Base-by-base conservation (phyloP, 1,140 invertebrate genomes). In the Maniola jurtina region DNA sequence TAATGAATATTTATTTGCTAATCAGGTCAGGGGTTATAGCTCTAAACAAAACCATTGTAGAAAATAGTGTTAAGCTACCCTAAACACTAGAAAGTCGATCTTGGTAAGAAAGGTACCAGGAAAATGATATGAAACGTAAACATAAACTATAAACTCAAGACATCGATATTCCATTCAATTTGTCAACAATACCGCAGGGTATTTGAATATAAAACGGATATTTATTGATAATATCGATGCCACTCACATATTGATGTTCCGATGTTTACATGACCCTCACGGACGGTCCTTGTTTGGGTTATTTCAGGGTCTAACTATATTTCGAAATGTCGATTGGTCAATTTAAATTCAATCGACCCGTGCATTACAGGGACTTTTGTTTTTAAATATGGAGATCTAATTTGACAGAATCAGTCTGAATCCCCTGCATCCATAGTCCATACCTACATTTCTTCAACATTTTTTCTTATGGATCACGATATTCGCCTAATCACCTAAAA, bases 201-300 rank as follows among this genome's bases (percentile, higher is more conserved):
- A 54, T 61, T 56, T 61, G 59, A 56, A 61, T 67, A 67, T 48
- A 57, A 61, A 61, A 33, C 45, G 52, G 45, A 54, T 56, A 61
- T 52, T 67, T 56, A 61, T 50, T 40, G 14, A 56, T 61, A 40
- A 61, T 50, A 34, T 61, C 25, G 65, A 61, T 61, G 34, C 65
- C 14, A 34, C 33, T 57, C 34, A 67, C 59, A 67, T 57, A 67
- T 67, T 57, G 35, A 61, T 67, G 59, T 45, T 34, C 33, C n/a
- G 42, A 61, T 13, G 57, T 67, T 67, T 67, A 67, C 59, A 61
- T 61, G 40, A 61, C 34, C 50, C 34, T 40, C 58, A 57, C 50
- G 59, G 52, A 50, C 25, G 9, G 50, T n/a, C 59, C 52, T 57
- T 61, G 65, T 57, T 48, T 61, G 38, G 57, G 61, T 42, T 56